phyloP scores from a whole-genome alignment of 2,888 invertebrate genomes.

The Seladonia tumulorum region DNA sequence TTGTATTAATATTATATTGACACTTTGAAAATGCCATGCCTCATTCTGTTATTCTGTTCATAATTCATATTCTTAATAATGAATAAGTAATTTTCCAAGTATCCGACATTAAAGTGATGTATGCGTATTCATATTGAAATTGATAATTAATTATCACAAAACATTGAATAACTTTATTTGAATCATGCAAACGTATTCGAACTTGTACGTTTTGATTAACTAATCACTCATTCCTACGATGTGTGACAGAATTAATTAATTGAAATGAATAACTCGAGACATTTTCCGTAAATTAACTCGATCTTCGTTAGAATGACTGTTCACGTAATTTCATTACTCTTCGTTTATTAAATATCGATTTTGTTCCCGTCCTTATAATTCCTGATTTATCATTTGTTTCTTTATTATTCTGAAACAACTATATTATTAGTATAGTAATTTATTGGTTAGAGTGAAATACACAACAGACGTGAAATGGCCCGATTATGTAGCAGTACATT shows the following conservation, averaged over 20 bases:
- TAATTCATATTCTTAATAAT: not conserved
- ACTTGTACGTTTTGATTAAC: not conserved
- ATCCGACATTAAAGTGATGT: not conserved
- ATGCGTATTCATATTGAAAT: not conserved
- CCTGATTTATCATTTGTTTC: not conserved
- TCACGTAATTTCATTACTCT: not conserved
- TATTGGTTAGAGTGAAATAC: not conserved
- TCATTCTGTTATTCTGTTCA: not conserved
- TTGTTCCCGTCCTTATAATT: not conserved
- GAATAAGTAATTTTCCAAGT: not conserved
- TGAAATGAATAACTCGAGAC: not conserved
- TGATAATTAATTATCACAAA: not conserved
- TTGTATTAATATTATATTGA: conserved; percentile 4
- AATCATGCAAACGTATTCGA: not conserved
- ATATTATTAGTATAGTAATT: not conserved
- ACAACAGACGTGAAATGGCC: too few relatives aligned
- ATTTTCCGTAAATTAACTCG: not conserved
- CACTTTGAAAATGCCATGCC: not conserved
- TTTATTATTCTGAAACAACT: not conserved
- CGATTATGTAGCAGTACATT: too few relatives aligned
- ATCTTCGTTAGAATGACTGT: not conserved
- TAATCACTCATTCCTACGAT: not conserved
- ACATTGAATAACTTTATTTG: not conserved
- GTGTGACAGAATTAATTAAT: not conserved
- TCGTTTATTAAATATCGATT: not conserved